Evolutionary conservation across 2,113 vertebrate genomes (phyloP), one percentile per base, ranked within the genome.

Genomic region (Acanthochromis polyacanthus): DNA sequence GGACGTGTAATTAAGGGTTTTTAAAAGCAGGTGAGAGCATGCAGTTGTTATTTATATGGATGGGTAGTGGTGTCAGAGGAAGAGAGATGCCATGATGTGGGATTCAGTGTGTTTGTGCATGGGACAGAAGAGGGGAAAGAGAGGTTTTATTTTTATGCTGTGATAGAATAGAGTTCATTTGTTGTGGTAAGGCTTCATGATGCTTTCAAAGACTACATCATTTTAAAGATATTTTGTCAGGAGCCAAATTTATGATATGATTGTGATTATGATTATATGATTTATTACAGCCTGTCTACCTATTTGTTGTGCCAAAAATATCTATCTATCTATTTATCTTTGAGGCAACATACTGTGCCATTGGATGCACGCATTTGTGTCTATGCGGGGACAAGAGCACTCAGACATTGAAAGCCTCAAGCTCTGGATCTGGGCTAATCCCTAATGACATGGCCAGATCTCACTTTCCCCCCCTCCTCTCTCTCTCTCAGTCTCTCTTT

Each of bases 351-450:
- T 10, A 48, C 40, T 65, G 63, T 76, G 75, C 36, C 58, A 14
- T 17, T 75, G 64, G 40, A 30, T 75, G 50, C 6, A 12, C 71
- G 32, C 14, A 15, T 43, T 43, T 75, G 51, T 79, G 50, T 74
- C 36, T 72, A 0, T 61, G 66, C 62, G 84, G 73, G 75, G 57
- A 69, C 75, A 61, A 66, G 55, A 72, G 75, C 72, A 82, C 80
- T 84, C 86, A 78, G 63, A 85, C 85, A 66, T 75, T 71, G 88
- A 92, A 87, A 89, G 89, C 91, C 78, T 76, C 62, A 78, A 83
- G 88, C 90, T 81, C 48, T 79, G 59, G 75, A 93, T 78, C 88
- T 92, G 85, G 92, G 92, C 83, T 92, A 93, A 93, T 93, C 91
- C 92, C 87, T 86, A 82, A 88, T 90, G 88, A 91, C 88, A 89